Percentiles rank a stretch among this genome's conserved stretches.
These are phyloP conservation scores for Ormyrus pomaceus DNA, from an alignment of 2,888 invertebrate species.

Conservation along the genomic window DNA sequence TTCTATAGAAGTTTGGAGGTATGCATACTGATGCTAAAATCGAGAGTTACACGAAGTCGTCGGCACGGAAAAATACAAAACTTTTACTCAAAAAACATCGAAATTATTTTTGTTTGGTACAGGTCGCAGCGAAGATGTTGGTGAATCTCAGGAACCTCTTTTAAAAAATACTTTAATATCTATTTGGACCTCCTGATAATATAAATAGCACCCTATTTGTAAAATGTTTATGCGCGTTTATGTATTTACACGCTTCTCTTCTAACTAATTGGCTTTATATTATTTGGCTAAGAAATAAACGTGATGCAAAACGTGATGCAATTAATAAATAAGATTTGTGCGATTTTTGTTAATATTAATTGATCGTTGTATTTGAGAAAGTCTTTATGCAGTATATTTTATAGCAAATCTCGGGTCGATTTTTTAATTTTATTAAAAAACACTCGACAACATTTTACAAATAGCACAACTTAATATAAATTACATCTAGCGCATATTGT, in stretches of 20 bases:
- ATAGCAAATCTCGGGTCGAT: constrained; percentile 55
- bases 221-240: constrained; percentile 59
- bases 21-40: constrained; percentile 29
- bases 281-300: constrained; percentile 51
- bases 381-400: constrained; percentile 55
- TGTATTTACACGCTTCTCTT: constrained; percentile 49
- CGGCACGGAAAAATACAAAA: constrained; percentile 17
- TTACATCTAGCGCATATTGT: constrained; percentile 57
- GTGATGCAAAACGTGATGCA: constrained; percentile 43
- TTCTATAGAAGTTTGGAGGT: constrained; percentile 40
- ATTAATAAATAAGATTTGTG: constrained; percentile 55
- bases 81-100: constrained; percentile 36
- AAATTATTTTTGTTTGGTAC: constrained; percentile 54
- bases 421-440: constrained; percentile 60
- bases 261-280: constrained; percentile 50
- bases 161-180: constrained; percentile 61
- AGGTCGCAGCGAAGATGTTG: constrained; percentile 59
- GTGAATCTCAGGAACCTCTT: constrained; percentile 62
- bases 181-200: constrained; percentile 60
- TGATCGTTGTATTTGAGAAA: constrained; percentile 52
- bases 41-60: constrained; percentile 19
- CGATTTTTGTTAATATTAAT: constrained; percentile 48
- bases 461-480: constrained; percentile 62
- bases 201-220: constrained; percentile 60
- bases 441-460: constrained; percentile 65